phyloP scores from a whole-genome alignment of 2,113 vertebrate species.

The Thinocorus orbignyianus region DNA sequence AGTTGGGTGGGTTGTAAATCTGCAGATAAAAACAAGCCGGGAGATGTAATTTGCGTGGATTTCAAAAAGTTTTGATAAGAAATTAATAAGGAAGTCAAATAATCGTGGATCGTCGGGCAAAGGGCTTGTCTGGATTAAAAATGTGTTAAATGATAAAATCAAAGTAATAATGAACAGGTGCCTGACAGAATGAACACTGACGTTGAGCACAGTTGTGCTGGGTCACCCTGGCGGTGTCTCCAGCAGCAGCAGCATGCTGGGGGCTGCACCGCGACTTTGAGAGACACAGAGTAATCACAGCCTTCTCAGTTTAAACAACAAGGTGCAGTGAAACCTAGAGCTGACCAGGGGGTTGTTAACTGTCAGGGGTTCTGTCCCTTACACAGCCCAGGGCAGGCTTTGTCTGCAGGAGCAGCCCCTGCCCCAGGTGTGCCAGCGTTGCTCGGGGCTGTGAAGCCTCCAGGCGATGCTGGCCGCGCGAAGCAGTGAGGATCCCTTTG shows the following conservation, averaged over 20 bases:
- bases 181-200: background rate
- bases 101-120: background rate
- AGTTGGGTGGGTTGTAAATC: background rate
- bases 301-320: background rate
- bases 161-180: background rate
- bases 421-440: background rate
- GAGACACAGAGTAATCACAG: background rate
- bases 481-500: background rate
- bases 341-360: background rate
- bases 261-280: background rate
- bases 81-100: conserved; percentile 25
- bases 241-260: background rate
- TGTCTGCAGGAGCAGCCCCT: background rate
- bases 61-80: conserved; percentile 18
- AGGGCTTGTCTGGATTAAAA: background rate
- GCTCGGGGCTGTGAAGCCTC: background rate
- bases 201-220: background rate
- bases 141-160: background rate
- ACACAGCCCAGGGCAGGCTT: background rate
- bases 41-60: background rate
- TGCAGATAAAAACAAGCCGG: background rate
- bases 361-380: background rate
- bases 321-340: background rate
- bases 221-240: background rate
- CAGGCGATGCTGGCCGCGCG: background rate